Evolutionary conservation across 1,140 invertebrate genomes (phyloP).

Genomic region (Heterodera schachtii): DNA sequence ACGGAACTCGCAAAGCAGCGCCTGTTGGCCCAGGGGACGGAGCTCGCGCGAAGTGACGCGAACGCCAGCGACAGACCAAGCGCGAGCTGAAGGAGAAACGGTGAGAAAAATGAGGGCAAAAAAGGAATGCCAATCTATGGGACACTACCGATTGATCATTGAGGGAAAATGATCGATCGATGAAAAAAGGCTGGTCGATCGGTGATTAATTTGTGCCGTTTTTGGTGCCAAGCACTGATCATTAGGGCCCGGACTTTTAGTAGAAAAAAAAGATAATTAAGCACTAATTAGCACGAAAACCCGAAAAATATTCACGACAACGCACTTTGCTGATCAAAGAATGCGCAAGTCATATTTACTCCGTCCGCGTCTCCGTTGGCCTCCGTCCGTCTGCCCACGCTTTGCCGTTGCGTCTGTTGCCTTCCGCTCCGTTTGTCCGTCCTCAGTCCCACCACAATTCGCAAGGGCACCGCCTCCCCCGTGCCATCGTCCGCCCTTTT

Average conservation of each 20-base stretch:
- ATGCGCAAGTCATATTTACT: conserved; percentile 48
- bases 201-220: no score
- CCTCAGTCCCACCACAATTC: conserved; percentile 32
- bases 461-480: neutral
- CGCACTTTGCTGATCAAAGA: conserved; percentile 45
- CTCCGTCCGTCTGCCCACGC: neutral
- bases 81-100: conserved; percentile 18
- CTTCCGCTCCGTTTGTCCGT: conserved; percentile 19
- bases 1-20: conserved; percentile 50
- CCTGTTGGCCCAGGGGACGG: conserved; percentile 26
- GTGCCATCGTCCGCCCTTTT: neutral
- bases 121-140: neutral
- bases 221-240: no score
- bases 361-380: neutral
- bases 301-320: no score
- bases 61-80: conserved; percentile 53
- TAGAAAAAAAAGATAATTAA: no score
- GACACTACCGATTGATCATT: no score
- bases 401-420: neutral
- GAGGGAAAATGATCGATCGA: no score
- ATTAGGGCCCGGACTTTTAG: no score
- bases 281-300: no score
- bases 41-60: conserved; percentile 46
- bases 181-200: no score
- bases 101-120: neutral